Conservation (phyloP, 1,140 invertebrate species). For the Kradibia gibbosae region DNA sequence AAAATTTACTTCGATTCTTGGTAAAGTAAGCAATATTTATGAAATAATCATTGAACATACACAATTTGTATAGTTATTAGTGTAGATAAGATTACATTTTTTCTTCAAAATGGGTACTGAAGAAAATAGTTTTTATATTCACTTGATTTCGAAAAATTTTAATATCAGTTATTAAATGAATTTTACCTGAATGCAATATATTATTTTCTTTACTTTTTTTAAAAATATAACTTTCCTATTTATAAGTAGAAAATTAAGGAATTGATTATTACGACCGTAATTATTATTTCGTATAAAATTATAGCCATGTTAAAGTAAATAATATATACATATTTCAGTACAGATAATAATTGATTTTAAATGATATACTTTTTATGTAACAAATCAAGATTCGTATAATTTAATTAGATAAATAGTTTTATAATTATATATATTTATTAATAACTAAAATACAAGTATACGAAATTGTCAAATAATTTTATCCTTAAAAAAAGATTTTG, state of each 20-base stretch:
- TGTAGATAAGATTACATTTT: constrained; percentile 41
- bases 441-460: neutral
- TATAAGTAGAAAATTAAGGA: constrained; percentile 17
- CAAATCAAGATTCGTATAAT: neutral
- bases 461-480: constrained; percentile 14
- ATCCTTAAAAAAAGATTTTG: constrained; percentile 20
- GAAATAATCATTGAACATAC: neutral
- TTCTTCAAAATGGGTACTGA: neutral
- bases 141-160: neutral
- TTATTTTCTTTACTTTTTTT: neutral
- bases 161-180: neutral
- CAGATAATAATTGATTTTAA: neutral
- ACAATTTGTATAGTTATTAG: constrained; percentile 39
- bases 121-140: constrained; percentile 13
- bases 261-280: constrained; percentile 12
- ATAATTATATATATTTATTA: neutral
- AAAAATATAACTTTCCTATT: neutral
- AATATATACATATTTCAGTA: neutral
- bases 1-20: neutral
- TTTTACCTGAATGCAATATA: neutral
- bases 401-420: neutral
- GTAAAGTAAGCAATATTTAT: neutral
- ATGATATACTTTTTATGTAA: neutral
- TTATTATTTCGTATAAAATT: constrained; percentile 3
- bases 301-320: neutral